phyloP scores from a whole-genome alignment of 2,113 vertebrate genomes.

The Thryonomys swinderianus region DNA sequence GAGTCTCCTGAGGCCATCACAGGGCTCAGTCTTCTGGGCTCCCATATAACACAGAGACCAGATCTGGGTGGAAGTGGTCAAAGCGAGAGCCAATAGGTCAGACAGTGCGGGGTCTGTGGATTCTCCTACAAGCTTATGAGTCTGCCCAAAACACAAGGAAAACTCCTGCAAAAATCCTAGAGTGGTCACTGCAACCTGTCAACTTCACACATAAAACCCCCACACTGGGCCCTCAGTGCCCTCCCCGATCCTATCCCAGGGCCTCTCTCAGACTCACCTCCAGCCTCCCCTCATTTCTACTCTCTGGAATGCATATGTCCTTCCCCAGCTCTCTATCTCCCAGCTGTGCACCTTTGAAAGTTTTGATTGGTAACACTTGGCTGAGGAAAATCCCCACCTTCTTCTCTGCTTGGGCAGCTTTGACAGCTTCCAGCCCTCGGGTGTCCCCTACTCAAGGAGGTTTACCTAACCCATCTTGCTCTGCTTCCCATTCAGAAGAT shows the following conservation, averaged over 20 bases:
- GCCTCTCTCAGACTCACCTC: neutral
- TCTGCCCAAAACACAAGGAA: neutral
- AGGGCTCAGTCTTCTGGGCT: neutral
- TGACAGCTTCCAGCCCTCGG: neutral
- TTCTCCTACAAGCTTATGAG: neutral
- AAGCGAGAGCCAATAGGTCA: neutral
- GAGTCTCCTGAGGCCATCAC: neutral
- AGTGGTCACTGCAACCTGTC: neutral
- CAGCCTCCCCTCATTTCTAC: too few species aligned
- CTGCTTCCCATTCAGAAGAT: neutral
- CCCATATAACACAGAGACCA: neutral
- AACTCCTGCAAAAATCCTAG: neutral
- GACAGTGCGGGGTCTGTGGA: constrained; percentile 17
- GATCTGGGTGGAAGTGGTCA: neutral
- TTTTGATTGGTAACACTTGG: neutral
- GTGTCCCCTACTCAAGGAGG: neutral
- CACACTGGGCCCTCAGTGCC: rapidly evolving
- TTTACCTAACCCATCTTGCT: neutral
- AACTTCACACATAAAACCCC: neutral
- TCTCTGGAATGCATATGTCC: neutral
- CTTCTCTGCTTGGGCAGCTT: neutral
- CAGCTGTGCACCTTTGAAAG: neutral
- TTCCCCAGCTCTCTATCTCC: neutral
- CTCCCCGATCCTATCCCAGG: neutral
- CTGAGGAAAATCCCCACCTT: neutral